Conservation (phyloP, 2,113 vertebrate species). For the Acanthochromis polyacanthus region DNA sequence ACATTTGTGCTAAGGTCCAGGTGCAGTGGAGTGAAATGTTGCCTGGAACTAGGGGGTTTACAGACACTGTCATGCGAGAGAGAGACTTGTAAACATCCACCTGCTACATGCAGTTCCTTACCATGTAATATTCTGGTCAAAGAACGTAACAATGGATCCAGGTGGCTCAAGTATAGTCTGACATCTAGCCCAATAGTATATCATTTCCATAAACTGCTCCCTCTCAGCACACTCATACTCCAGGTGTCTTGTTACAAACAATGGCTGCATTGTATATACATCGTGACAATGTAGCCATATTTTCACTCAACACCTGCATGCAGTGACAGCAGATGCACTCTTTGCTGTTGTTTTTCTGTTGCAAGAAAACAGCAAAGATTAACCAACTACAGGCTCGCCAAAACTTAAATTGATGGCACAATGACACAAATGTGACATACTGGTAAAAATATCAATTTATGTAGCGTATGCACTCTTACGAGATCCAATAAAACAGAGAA, state of each 20-base stretch:
- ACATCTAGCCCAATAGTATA: not conserved
- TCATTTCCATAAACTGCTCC: slow-evolving; percentile 4
- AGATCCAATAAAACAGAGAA: not conserved
- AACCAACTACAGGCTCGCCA: not conserved
- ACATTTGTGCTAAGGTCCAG: not conserved
- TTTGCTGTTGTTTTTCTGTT: not conserved
- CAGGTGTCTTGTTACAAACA: slow-evolving; percentile 10
- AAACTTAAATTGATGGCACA: no score
- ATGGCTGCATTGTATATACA: not conserved
- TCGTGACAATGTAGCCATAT: not conserved
- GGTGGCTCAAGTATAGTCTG: not conserved
- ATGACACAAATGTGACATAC: not conserved
- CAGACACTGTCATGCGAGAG: not conserved
- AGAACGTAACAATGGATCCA: not conserved
- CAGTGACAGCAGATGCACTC: not conserved
- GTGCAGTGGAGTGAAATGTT: not conserved
- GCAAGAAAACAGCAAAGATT: not conserved
- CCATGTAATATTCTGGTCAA: not conserved
- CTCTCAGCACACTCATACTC: not conserved
- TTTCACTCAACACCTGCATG: not conserved
- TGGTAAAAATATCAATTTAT: not conserved
- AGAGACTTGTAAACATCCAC: not conserved
- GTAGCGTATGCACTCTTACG: not conserved
- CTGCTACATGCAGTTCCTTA: not conserved
- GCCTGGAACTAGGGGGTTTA: not conserved